Evolutionary conservation across 2,888 invertebrate genomes (phyloP).

Genomic region (Panzeria rudis): DNA sequence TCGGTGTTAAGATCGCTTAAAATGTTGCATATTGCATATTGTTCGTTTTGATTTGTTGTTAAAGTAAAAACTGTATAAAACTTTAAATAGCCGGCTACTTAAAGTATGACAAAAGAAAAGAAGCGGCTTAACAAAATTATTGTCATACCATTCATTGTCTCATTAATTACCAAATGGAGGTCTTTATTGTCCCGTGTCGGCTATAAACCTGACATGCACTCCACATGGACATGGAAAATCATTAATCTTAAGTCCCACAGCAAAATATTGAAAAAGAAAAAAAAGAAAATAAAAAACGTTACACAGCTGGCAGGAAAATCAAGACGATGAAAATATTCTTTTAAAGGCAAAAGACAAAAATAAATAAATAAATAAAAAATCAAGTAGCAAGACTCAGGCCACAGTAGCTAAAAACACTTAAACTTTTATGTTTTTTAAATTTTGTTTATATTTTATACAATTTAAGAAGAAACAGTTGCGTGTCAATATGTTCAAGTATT

Average conservation of each 20-base stretch:
- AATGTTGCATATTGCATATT: too few species aligned
- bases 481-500: conserved; percentile 60
- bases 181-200: conserved; percentile 68
- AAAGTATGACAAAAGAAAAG: conserved; percentile 37
- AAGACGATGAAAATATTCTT: conserved; percentile 32
- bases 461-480: conserved; percentile 51
- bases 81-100: conserved; percentile 11
- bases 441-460: conserved; percentile 31
- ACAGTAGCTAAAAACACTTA: conserved; percentile 57
- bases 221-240: conserved; percentile 55
- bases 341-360: background rate
- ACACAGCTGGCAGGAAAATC: conserved; percentile 46
- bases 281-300: conserved; percentile 31
- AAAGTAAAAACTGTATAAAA: background rate
- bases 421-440: conserved; percentile 22
- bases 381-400: conserved; percentile 5
- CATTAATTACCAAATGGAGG: conserved; percentile 70
- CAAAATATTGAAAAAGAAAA: conserved; percentile 2
- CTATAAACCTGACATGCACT: conserved; percentile 70
- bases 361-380: background rate
- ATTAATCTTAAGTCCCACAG: conserved; percentile 66
- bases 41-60: too few species aligned
- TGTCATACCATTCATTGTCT: conserved; percentile 59
- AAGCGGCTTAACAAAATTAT: conserved; percentile 25
- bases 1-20: background rate